A percentile compares a stretch with the other conserved stretches of the same genome.
These are phyloP conservation scores for Drosophila simulans DNA, from an alignment of 1,140 invertebrate species.

Conservation along the genomic window DNA sequence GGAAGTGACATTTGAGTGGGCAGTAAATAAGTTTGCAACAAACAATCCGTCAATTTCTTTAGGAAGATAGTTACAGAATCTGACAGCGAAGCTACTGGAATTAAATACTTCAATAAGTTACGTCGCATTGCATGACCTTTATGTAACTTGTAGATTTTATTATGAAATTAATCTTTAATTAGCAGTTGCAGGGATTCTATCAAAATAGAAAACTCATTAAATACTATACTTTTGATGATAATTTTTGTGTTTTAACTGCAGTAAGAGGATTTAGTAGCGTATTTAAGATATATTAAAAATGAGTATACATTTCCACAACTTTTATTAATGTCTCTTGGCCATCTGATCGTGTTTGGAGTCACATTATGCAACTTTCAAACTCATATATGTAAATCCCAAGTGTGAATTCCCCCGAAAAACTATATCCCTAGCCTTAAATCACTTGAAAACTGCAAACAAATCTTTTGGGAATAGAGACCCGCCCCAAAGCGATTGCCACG, in stretches of 20 bases:
- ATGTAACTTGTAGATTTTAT: background rate
- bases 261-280: no score
- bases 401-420: constrained; percentile 13
- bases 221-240: no score
- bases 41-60: constrained; percentile 13
- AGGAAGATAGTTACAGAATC: background rate
- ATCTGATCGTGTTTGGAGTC: background rate
- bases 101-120: background rate
- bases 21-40: constrained; percentile 22
- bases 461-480: background rate
- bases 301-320: no score
- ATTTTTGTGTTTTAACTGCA: no score
- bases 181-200: no score
- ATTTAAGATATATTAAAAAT: no score
- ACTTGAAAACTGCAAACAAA: constrained; percentile 11
- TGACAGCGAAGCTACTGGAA: constrained; percentile 12
- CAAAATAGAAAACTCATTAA: no score
- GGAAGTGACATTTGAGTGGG: constrained; percentile 42
- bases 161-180: background rate
- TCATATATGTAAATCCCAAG: constrained; percentile 1
- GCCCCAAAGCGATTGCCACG: constrained; percentile 12
- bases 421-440: constrained; percentile 35
- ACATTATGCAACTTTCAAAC: constrained; percentile 21
- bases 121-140: background rate
- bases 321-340: no score